Base-by-base conservation (phyloP, 2,113 vertebrate genomes). In the Podiceps cristatus region DNA sequence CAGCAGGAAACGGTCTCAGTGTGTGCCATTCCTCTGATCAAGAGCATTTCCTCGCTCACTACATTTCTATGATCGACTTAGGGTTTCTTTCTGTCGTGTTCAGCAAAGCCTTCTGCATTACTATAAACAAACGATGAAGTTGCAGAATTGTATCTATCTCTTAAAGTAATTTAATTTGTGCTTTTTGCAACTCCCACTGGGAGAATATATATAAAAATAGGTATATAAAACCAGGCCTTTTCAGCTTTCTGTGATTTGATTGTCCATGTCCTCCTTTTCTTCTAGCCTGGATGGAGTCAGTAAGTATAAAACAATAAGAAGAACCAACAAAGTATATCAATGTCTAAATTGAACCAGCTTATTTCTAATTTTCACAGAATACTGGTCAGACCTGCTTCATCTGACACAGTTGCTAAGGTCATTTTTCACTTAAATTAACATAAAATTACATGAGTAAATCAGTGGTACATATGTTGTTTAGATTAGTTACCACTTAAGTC, bases 401-500 rank as follows among this genome's bases (percentile, higher is more conserved):
- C 44, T 40, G 63, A 49, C 78, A 85, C 75, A 86, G 2, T 35
- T 59, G 69, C 49, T 92, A 94, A 73, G 75, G 89, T 88, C 19
- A 80, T 94, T 97, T 87, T 96, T 86, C 80, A 78, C 69, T 90
- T 96, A 75, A 79, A 86, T 96, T 94, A 86, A 77, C 52, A 90
- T 88, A 79, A 97, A 97, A 89, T 92, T 11, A 59, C 80, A 82
- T 86, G 88, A 97, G 47, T 69, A 94, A 96, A 93, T 92, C 87
- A 90, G 59, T 58, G 37, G 44, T 84, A 73, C 81, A 95, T 88
- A 93, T 90, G 71, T 89, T 91, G 37, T 79, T 96, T 89, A 96
- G 83, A 91, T 96, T 95, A 96, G 79, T 87, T 90, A 72, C 35
- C 58, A 60, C 83, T 93, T 95, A 96, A 97, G 76, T 96, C 84